phyloP scores from a whole-genome alignment of 2,113 vertebrate species.

The Geococcyx californianus region DNA sequence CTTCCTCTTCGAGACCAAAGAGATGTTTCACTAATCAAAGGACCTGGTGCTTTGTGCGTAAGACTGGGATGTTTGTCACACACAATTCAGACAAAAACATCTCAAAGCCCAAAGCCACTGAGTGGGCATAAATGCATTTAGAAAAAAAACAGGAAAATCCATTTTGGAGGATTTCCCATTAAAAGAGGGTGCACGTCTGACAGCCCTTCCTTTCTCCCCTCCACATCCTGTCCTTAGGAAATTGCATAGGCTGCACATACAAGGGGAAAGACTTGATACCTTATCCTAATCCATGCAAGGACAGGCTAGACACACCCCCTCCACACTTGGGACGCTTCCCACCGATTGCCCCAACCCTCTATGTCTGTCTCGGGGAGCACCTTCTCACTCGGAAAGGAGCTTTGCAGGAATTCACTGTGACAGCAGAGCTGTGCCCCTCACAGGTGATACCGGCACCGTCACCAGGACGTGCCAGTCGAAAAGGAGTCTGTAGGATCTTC shows the following conservation, averaged over 20 bases:
- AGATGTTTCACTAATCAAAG: slow-evolving; percentile 10
- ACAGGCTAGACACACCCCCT: not conserved
- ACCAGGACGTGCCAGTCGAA: fast-evolving
- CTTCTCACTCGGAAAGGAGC: not conserved
- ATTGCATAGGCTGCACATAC: fast-evolving
- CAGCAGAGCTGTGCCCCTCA: fast-evolving
- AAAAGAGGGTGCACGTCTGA: not conserved
- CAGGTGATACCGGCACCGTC: not conserved
- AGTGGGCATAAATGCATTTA: not conserved
- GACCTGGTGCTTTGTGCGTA: not conserved
- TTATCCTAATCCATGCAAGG: not conserved
- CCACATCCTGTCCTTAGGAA: not conserved
- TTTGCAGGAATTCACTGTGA: not conserved
- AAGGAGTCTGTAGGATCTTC: not conserved
- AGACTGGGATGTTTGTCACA: not conserved
- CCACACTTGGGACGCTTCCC: not conserved
- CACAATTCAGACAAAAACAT: not conserved
- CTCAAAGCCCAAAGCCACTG: not conserved
- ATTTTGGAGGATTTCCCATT: not conserved
- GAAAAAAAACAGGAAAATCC: not conserved
- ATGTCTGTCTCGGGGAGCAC: not conserved
- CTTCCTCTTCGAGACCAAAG: not conserved
- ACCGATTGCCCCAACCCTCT: fast-evolving
- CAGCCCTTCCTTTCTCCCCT: not conserved
- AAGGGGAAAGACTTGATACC: not conserved